Evolutionary conservation across 2,113 vertebrate species (phyloP).

Genomic region (Piprites chloris): DNA sequence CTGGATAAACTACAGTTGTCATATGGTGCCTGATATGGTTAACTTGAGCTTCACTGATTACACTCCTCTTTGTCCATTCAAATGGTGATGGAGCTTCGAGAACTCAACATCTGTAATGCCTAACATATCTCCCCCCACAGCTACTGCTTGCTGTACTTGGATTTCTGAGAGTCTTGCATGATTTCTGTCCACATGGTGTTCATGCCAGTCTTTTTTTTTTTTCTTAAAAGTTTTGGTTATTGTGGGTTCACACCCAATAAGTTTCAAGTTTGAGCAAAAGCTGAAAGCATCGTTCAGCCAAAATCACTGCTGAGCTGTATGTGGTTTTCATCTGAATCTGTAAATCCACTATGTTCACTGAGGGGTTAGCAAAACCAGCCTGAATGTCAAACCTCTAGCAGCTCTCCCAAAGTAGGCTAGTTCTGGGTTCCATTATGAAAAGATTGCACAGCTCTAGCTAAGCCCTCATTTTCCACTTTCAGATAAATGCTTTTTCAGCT

Average conservation of each 20-base stretch:
- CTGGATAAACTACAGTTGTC: not conserved
- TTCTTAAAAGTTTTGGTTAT: not conserved
- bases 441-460: slow-evolving; percentile 46
- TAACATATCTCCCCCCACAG: not conserved
- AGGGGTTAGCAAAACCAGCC: slow-evolving; percentile 32
- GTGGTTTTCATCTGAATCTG: slow-evolving; percentile 27
- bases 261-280: slow-evolving; percentile 27
- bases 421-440: slow-evolving; percentile 50
- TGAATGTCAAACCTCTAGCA: slow-evolving; percentile 28
- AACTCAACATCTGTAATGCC: not conserved
- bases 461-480: slow-evolving; percentile 54
- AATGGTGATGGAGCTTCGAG: not conserved
- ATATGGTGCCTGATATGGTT: not conserved
- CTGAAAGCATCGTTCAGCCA: slow-evolving; percentile 1
- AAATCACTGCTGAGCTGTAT: slow-evolving; percentile 21
- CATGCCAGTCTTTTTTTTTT: not conserved
- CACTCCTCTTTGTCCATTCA: not conserved
- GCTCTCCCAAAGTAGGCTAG: not conserved
- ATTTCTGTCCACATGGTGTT: not conserved
- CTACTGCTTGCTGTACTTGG: not conserved
- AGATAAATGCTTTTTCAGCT: slow-evolving; percentile 63
- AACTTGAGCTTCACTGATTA: not conserved
- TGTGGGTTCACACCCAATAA: slow-evolving; percentile 9
- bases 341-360: not conserved
- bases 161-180: not conserved